Percentiles rank a stretch among this genome's conserved stretches.
Conservation (phyloP, 2,888 invertebrate species). For the Drosophila meridiana region DNA sequence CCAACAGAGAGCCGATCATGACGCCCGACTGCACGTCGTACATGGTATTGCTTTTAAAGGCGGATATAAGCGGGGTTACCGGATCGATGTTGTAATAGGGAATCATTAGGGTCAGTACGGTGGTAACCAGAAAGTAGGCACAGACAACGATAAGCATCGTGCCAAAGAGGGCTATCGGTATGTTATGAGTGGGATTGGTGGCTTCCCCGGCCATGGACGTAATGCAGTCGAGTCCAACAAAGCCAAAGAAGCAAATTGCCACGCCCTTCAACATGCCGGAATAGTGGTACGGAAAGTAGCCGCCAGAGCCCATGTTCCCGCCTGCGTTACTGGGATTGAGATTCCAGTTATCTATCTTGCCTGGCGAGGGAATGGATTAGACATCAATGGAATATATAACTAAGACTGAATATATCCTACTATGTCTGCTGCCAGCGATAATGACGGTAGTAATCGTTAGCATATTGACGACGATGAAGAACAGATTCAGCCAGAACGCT, state of each 20-base stretch:
- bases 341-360: not conserved
- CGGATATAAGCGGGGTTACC: not conserved
- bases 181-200: not conserved
- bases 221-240: constrained; percentile 8
- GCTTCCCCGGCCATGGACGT: not conserved
- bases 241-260: not conserved
- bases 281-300: not conserved
- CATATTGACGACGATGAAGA: constrained; percentile 1
- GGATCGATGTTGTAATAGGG: constrained; percentile 7
- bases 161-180: constrained; percentile 2
- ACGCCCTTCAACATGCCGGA: not conserved
- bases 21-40: not conserved
- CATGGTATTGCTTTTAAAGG: not conserved
- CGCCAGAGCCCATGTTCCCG: not conserved
- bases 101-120: not conserved
- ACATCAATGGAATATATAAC: not conserved
- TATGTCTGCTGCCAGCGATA: not conserved
- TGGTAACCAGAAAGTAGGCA: not conserved
- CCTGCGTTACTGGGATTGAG: not conserved
- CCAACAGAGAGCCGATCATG: not conserved
- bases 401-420: not conserved
- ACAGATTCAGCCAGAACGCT: not conserved
- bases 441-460: not conserved
- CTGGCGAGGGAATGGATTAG: not conserved
- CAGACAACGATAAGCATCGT: constrained; percentile 1